A percentile compares a stretch with the other conserved stretches of the same genome.
Conservation (phyloP, 2,113 vertebrate species). For the Notarius lentiginosus region DNA sequence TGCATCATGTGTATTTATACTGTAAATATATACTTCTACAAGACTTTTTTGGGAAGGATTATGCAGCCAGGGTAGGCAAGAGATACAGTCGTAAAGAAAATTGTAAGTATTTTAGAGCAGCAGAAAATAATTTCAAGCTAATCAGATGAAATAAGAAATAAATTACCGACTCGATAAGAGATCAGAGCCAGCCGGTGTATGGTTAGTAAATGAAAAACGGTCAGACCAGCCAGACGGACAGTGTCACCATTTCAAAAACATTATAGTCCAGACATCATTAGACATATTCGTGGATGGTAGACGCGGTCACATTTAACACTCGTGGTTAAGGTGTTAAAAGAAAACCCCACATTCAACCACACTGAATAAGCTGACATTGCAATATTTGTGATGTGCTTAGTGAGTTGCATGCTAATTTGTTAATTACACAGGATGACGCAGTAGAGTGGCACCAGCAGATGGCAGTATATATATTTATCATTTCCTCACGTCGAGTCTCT, state of each 20-base stretch:
- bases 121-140: not conserved
- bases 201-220: not conserved
- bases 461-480: slow-evolving; percentile 40
- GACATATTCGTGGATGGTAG: not conserved
- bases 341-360: not conserved
- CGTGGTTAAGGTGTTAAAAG: not conserved
- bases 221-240: not conserved
- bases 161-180: not conserved
- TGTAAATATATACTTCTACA: not conserved
- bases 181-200: not conserved
- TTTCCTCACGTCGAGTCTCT: not conserved
- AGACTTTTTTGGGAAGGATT: not conserved
- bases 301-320: not conserved
- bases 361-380: not conserved
- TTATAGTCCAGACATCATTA: not conserved
- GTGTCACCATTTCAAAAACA: not conserved
- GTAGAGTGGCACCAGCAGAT: slow-evolving; percentile 57
- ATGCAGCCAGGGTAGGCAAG: not conserved
- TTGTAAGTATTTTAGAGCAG: not conserved
- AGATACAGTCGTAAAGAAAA: not conserved
- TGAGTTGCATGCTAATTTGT: not conserved
- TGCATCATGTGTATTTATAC: not conserved
- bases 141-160: not conserved
- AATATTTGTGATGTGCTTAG: not conserved
- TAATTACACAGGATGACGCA: not conserved